These are phyloP conservation scores for Stomorhina lunata DNA, from an alignment of 2,888 invertebrate genomes.

Conservation along the genomic window DNA sequence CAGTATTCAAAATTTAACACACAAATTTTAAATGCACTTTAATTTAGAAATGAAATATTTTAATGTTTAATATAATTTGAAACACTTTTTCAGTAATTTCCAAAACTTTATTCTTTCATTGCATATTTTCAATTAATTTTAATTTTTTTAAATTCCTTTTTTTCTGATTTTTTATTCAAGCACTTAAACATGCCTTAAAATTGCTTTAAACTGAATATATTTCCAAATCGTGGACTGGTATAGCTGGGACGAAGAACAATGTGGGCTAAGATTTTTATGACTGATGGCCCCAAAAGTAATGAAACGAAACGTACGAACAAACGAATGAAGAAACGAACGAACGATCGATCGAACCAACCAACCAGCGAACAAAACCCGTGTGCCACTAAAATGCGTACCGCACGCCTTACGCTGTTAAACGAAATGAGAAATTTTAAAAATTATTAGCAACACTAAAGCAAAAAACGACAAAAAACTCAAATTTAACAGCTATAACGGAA, in stretches of 20 bases:
- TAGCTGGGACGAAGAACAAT: slow-evolving; percentile 68
- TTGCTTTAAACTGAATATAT: slow-evolving; percentile 63
- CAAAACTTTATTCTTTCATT: not conserved
- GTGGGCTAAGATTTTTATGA: slow-evolving; percentile 58
- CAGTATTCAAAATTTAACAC: slow-evolving; percentile 75
- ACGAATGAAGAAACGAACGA: slow-evolving; percentile 44
- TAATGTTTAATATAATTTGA: slow-evolving; percentile 13
- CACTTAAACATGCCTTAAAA: slow-evolving; percentile 57
- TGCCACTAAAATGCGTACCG: slow-evolving; percentile 63
- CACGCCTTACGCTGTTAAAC: slow-evolving; percentile 58
- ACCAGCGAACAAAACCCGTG: slow-evolving; percentile 44
- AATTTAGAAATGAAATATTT: not conserved
- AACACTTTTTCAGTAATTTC: slow-evolving; percentile 51
- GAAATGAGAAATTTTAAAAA: slow-evolving; percentile 61
- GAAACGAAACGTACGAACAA: slow-evolving; percentile 23
- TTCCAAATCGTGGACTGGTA: slow-evolving; percentile 69
- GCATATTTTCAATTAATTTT: not conserved
- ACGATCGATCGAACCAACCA: slow-evolving; percentile 40
- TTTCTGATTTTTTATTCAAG: slow-evolving; percentile 58
- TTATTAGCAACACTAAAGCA: slow-evolving; percentile 29
- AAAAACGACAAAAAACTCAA: slow-evolving; percentile 14
- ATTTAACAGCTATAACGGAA: not conserved
- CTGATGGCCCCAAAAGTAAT: slow-evolving; percentile 62
- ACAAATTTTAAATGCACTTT: slow-evolving; percentile 54
- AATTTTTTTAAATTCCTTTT: not conserved